Conservation (phyloP, 2,113 vertebrate species). For the Perognathus longimembris region DNA sequence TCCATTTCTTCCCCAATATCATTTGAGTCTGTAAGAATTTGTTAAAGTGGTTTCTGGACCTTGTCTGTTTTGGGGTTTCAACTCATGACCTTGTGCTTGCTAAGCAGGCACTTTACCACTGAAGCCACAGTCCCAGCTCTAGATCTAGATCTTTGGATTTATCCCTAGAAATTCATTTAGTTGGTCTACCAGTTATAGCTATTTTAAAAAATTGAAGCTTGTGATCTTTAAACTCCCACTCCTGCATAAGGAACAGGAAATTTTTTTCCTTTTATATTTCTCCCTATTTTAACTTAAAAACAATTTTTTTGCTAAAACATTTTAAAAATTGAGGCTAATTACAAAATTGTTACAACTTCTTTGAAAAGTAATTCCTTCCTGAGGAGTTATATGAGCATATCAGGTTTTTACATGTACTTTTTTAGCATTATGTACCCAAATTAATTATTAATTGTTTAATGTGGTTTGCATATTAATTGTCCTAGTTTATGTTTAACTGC, state of each 20-base stretch:
- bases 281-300: too few species aligned
- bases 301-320: too few species aligned
- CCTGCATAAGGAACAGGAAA: too few species aligned
- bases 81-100: too few species aligned
- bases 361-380: slow-evolving; percentile 10
- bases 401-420: slow-evolving; percentile 25
- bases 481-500: slow-evolving; percentile 16
- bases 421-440: not conserved
- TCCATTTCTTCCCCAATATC: not conserved
- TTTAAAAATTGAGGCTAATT: slow-evolving; percentile 39
- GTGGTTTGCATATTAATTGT: slow-evolving; percentile 11
- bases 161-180: not conserved
- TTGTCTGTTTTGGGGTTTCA: too few species aligned
- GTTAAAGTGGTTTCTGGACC: slow-evolving; percentile 3
- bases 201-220: too few species aligned
- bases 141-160: slow-evolving; percentile 33
- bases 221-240: too few species aligned
- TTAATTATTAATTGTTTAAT: slow-evolving; percentile 45
- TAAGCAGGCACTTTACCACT: too few species aligned
- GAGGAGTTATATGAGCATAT: not conserved
- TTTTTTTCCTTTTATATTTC: too few species aligned
- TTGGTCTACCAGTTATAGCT: not conserved
- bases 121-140: too few species aligned
- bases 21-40: slow-evolving; percentile 23
- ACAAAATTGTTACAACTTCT: slow-evolving; percentile 7